Percentiles rank a stretch among this genome's conserved stretches.
These are phyloP conservation scores for Geodia barretti DNA, from an alignment of 37 sponge, comb jelly and placozoan genomes.

Conservation along the genomic window DNA sequence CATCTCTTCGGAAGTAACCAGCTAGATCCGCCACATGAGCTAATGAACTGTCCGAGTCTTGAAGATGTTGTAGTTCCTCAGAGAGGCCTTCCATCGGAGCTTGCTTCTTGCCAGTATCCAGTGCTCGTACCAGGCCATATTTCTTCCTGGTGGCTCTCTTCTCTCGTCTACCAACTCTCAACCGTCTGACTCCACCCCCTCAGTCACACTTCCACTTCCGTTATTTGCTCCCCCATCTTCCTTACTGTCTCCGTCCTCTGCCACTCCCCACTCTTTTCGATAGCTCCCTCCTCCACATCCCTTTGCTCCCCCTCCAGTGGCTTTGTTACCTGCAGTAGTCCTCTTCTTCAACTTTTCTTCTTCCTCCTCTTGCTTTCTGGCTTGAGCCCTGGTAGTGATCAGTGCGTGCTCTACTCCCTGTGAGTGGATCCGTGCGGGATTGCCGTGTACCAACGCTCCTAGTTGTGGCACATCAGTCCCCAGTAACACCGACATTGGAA, in stretches of 20 bases:
- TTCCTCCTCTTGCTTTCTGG: neutral
- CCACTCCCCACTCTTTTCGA: too few relatives aligned
- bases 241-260: too few relatives aligned
- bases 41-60: too few relatives aligned
- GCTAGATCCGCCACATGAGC: too few relatives aligned
- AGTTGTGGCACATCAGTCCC: conserved; percentile 19
- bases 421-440: neutral
- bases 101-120: neutral
- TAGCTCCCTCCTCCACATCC: too few relatives aligned
- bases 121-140: neutral
- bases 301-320: neutral
- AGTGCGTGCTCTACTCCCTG: neutral
- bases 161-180: neutral
- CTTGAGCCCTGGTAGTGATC: conserved; percentile 13
- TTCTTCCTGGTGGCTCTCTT: neutral
- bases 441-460: neutral
- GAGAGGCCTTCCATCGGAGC: neutral
- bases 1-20: neutral
- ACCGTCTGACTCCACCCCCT: too few relatives aligned
- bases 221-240: too few relatives aligned
- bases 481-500: conserved; percentile 36
- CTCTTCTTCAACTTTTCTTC: neutral
- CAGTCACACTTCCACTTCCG: too few relatives aligned
- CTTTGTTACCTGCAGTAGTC: too few relatives aligned
- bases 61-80: neutral